Evolutionary conservation across 2,113 vertebrate genomes (phyloP).

Genomic region (Cnemophilus loriae): DNA sequence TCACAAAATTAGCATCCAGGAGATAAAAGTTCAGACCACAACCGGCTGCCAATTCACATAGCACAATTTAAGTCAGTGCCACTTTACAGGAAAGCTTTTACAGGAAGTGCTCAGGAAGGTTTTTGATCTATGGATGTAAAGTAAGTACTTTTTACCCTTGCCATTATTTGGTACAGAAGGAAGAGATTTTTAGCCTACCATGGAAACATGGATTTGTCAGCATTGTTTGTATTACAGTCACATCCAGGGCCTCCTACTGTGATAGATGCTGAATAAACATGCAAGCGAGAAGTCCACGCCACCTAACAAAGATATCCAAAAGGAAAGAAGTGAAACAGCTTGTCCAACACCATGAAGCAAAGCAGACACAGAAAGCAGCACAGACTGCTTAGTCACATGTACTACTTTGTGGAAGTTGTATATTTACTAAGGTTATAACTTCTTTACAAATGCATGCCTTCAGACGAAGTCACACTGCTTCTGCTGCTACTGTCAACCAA

Average conservation of each 20-base stretch:
- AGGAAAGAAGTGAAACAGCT: slow-evolving; percentile 6
- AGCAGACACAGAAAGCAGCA: neutral
- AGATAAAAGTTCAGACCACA: slow-evolving; percentile 47
- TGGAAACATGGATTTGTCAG: slow-evolving; percentile 29
- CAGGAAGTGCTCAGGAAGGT: slow-evolving; percentile 39
- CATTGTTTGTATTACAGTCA: slow-evolving; percentile 34
- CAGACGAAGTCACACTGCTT: neutral
- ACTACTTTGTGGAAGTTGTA: neutral
- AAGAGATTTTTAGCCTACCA: slow-evolving; percentile 26
- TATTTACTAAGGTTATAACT: neutral
- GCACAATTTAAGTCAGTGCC: neutral
- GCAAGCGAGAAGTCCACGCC: neutral
- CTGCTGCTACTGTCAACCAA: neutral
- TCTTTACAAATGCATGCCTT: neutral
- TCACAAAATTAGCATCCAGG: slow-evolving; percentile 44
- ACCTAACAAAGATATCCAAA: slow-evolving; percentile 17
- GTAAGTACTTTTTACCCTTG: slow-evolving; percentile 33
- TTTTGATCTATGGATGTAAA: slow-evolving; percentile 51
- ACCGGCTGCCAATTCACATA: neutral
- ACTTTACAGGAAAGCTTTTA: slow-evolving; percentile 47
- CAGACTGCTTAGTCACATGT: neutral
- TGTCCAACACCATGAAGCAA: neutral
- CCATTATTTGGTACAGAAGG: slow-evolving; percentile 36
- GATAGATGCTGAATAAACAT: slow-evolving; percentile 39
- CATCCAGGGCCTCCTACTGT: slow-evolving; percentile 17